phyloP scores from a whole-genome alignment of 2,888 invertebrate genomes.

The Pseudoips prasinana region DNA sequence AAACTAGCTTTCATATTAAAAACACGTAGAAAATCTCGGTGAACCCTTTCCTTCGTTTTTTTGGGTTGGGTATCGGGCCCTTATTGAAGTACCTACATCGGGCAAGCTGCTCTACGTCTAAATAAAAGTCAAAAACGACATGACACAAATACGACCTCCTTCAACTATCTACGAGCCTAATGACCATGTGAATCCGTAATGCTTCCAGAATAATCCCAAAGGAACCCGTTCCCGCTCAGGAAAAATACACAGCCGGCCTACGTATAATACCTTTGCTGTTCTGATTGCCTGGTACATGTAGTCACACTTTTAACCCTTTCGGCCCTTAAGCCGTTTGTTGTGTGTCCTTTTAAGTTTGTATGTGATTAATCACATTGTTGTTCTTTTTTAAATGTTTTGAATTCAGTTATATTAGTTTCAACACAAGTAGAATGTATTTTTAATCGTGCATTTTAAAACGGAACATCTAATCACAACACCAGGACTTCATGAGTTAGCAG shows the following conservation, averaged over 20 bases:
- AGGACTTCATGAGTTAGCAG: conserved; percentile 49
- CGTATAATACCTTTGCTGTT: conserved; percentile 24
- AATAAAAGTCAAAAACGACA: conserved; percentile 3
- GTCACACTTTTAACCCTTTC: conserved; percentile 50
- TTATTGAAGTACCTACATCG: too few species aligned
- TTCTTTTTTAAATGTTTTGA: too few species aligned
- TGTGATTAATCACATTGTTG: too few species aligned
- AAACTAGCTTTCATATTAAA: too few species aligned
- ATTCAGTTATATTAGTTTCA: too few species aligned
- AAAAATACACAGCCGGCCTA: conserved; percentile 19
- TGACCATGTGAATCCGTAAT: conserved; percentile 58
- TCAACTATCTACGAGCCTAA: conserved; percentile 45
- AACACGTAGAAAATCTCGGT: too few species aligned
- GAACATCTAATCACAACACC: conserved; percentile 46
- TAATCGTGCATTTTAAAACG: background rate
- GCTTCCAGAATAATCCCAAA: conserved; percentile 38
- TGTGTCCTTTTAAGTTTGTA: too few species aligned
- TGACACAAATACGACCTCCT: conserved; percentile 31
- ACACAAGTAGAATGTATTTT: too few species aligned
- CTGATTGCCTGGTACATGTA: conserved; percentile 43
- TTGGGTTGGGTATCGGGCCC: too few species aligned
- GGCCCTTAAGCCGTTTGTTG: background rate
- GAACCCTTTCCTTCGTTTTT: too few species aligned
- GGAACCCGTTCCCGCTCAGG: conserved; percentile 27
- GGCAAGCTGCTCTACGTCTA: too few species aligned